Evolutionary conservation across 2,797 vertebrate genomes (phyloP).

Genomic region (Glossophaga mutica): DNA sequence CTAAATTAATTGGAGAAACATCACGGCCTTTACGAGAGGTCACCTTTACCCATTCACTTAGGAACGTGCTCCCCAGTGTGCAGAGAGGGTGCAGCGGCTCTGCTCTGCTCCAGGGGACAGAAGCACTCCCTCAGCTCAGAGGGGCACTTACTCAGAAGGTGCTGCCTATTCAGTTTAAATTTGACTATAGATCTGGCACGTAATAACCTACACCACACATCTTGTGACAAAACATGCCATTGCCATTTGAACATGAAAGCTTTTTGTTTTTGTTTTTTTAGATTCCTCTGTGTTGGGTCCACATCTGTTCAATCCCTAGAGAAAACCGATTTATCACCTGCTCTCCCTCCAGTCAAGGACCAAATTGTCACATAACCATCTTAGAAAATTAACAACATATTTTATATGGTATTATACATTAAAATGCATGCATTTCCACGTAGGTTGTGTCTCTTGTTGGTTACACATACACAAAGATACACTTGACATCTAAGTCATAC

Average conservation of each 20-base stretch:
- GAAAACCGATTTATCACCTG: not conserved
- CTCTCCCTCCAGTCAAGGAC: not conserved
- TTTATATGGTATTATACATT: not conserved
- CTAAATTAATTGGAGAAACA: not conserved
- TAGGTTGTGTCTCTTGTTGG: not conserved
- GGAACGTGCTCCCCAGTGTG: not conserved
- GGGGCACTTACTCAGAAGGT: not conserved
- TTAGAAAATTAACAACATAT: not conserved
- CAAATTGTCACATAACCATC: not conserved
- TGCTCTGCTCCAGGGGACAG: not conserved
- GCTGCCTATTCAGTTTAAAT: not conserved
- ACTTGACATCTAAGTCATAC: not conserved
- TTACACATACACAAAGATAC: not conserved
- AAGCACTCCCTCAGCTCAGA: not conserved
- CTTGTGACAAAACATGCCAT: not conserved
- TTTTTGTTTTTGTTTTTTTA: not conserved
- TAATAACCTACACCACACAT: not conserved
- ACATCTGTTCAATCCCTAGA: not conserved
- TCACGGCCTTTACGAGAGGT: not conserved
- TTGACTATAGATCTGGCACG: not conserved
- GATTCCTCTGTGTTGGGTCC: not conserved
- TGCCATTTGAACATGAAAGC: not conserved
- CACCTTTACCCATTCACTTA: not conserved
- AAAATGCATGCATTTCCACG: not conserved
- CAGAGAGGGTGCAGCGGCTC: not conserved